Percentiles rank a stretch among this genome's conserved stretches.
Evolutionary conservation across 2,888 invertebrate species (phyloP).

Genomic region (Caprella mutica): DNA sequence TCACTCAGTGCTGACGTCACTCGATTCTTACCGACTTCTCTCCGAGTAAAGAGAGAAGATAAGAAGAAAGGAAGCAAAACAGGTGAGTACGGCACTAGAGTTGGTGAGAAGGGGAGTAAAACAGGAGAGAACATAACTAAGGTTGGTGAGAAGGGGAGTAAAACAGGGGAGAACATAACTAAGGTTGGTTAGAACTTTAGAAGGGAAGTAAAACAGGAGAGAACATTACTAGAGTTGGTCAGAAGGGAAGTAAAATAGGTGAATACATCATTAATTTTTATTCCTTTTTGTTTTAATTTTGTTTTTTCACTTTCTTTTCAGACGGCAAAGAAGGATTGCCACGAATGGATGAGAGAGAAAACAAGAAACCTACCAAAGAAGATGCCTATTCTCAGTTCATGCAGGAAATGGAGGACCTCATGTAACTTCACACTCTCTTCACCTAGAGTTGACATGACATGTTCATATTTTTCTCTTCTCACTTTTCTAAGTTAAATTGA

Average conservation of each 20-base stretch:
- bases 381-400: conserved; percentile 98
- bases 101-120: too few species aligned
- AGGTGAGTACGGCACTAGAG: too few species aligned
- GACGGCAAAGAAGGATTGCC: conserved; percentile 24
- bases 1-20: conserved; percentile 90
- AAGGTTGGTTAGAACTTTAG: too few species aligned
- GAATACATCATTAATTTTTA: too few species aligned
- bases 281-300: not conserved
- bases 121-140: too few species aligned
- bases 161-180: too few species aligned
- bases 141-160: too few species aligned
- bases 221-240: too few species aligned
- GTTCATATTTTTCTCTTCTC: not conserved
- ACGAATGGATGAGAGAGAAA: conserved; percentile 21
- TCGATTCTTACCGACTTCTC: conserved; percentile 81
- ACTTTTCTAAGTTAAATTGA: not conserved
- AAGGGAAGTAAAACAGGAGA: too few species aligned
- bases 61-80: conserved; percentile 37
- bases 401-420: conserved; percentile 91
- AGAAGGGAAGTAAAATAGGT: too few species aligned
- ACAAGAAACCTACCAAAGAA: conserved; percentile 62
- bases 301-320: conserved; percentile 6
- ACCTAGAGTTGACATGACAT: not conserved
- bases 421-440: conserved; percentile 44
- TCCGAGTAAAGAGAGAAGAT: conserved; percentile 80